Evolutionary conservation across 64 coral and sea anemone genomes (phyloP).

Genomic region (Montipora foliosa): DNA sequence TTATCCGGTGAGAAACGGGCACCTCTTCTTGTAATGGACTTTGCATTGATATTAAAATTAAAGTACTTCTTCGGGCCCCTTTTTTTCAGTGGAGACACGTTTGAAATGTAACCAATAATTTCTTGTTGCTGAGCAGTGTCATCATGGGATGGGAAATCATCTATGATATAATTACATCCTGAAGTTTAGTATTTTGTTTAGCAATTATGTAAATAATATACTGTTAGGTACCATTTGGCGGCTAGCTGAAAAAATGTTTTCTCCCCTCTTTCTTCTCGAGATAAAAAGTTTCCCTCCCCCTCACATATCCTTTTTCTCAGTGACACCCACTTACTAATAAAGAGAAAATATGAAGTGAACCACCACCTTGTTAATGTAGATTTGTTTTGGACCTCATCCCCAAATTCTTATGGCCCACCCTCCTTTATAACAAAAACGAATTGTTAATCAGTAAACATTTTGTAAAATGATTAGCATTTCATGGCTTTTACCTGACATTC

Average conservation of each 20-base stretch:
- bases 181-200: constrained; percentile 59
- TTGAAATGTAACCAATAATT: constrained; percentile 52
- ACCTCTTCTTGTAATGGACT: constrained; percentile 52
- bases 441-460: not conserved
- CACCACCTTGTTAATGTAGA: not conserved
- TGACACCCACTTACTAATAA: not conserved
- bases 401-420: not conserved
- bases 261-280: not conserved
- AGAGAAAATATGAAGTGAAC: not conserved
- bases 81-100: constrained; percentile 63
- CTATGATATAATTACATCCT: constrained; percentile 32
- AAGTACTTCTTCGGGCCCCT: constrained; percentile 61
- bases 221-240: constrained; percentile 26
- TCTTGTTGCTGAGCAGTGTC: constrained; percentile 27
- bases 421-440: not conserved
- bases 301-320: not conserved
- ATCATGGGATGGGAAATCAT: constrained; percentile 14
- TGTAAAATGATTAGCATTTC: not conserved
- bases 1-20: constrained; percentile 72
- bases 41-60: constrained; percentile 62
- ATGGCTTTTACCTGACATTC: not conserved
- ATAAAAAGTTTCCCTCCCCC: not conserved
- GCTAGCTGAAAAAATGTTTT: not conserved
- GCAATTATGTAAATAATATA: constrained; percentile 53
- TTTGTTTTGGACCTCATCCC: not conserved